Percentiles rank a stretch among this genome's conserved stretches.
phyloP scores from a whole-genome alignment of 1,140 invertebrate species.

The Drosophila miranda region DNA sequence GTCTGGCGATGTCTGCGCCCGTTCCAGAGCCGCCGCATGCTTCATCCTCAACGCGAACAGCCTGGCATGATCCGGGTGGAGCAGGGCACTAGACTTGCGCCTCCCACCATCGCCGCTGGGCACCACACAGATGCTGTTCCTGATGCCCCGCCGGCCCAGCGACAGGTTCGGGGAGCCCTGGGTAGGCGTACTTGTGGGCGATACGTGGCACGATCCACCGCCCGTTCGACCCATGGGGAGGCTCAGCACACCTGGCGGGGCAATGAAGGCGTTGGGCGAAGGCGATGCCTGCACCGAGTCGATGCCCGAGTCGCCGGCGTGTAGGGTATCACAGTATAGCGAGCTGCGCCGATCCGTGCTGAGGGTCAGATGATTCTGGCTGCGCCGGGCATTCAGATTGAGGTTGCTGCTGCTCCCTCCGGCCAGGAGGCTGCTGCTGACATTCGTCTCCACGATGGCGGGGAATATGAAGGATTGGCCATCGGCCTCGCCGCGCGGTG shows the following conservation, averaged over 20 bases:
- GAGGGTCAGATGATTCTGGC: constrained; percentile 69
- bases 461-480: constrained; percentile 87
- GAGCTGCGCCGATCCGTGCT: constrained; percentile 74
- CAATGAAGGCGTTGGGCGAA: constrained; percentile 84
- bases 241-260: constrained; percentile 72
- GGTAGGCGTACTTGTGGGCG: constrained; percentile 79
- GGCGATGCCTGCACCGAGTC: constrained; percentile 88
- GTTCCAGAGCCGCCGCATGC: constrained; percentile 83
- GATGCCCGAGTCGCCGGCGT: constrained; percentile 85
- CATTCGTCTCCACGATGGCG: constrained; percentile 83
- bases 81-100: constrained; percentile 84
- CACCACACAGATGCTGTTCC: constrained; percentile 76
- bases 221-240: constrained; percentile 60
- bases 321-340: constrained; percentile 81
- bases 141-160: constrained; percentile 64
- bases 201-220: constrained; percentile 78
- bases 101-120: constrained; percentile 72
- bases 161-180: constrained; percentile 82
- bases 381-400: constrained; percentile 38
- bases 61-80: constrained; percentile 88
- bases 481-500: constrained; percentile 87
- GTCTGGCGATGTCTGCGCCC: constrained; percentile 78
- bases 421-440: constrained; percentile 76
- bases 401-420: constrained; percentile 39
- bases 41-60: constrained; percentile 83